These are phyloP conservation scores for Hypothenemus hampei DNA, from an alignment of 1,140 invertebrate genomes.

Conservation along the genomic window DNA sequence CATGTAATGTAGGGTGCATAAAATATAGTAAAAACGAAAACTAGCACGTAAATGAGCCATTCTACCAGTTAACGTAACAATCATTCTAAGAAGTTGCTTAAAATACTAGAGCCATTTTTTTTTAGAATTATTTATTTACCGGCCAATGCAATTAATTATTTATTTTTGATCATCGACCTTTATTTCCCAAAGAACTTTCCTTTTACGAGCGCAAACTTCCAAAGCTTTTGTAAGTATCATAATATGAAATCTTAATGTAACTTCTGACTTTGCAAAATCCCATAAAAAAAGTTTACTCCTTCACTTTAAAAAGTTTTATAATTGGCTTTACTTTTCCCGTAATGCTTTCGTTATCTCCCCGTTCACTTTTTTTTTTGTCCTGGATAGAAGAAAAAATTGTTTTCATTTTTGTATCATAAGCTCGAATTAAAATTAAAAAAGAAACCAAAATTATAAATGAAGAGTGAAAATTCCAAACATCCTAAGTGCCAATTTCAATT, in stretches of 20 bases:
- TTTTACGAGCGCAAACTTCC: slow-evolving; percentile 19
- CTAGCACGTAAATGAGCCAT: neutral
- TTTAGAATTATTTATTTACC: slow-evolving; percentile 13
- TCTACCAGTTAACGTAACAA: neutral
- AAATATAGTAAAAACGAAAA: slow-evolving; percentile 1
- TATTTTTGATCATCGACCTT: slow-evolving; percentile 19
- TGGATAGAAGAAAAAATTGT: neutral
- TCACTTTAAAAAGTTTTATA: slow-evolving; percentile 25
- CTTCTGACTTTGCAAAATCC: slow-evolving; percentile 22
- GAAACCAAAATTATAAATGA: neutral
- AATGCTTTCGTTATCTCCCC: slow-evolving; percentile 15
- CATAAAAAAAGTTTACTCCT: slow-evolving; percentile 22
- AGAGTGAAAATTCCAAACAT: too few relatives aligned
- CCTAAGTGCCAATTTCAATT: too few relatives aligned
- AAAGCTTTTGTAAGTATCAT: slow-evolving; percentile 22
- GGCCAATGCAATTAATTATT: slow-evolving; percentile 13
- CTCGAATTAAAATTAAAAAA: neutral
- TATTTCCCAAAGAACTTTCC: slow-evolving; percentile 13
- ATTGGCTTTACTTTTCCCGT: slow-evolving; percentile 18
- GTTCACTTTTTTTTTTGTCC: slow-evolving; percentile 1
- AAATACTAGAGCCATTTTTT: too few relatives aligned
- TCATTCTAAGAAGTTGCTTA: neutral
- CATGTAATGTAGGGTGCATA: slow-evolving; percentile 16
- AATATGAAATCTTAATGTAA: slow-evolving; percentile 26
- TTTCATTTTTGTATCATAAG: neutral